phyloP scores from a whole-genome alignment of 2,797 vertebrate species.

The Trachurus trachurus region DNA sequence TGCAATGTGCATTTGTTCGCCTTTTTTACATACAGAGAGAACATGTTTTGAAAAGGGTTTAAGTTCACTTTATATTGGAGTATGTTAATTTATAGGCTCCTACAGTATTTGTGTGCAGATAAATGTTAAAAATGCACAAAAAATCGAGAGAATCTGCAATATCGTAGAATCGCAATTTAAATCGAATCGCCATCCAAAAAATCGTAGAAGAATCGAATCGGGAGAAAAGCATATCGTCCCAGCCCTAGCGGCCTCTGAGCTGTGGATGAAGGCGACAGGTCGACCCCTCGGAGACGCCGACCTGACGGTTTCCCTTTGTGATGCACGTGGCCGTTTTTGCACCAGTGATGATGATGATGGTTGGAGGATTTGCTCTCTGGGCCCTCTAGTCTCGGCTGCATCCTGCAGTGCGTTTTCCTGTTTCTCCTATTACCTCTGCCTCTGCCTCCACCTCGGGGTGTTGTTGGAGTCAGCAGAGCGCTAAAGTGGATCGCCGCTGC shows the following conservation, averaged over 20 bases:
- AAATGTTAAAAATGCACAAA: too few species aligned
- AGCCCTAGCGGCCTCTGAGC: slow-evolving; percentile 21
- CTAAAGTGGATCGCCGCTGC: slow-evolving; percentile 14
- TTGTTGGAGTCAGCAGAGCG: slow-evolving; percentile 20
- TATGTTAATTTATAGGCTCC: too few species aligned
- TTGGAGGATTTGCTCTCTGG: background rate
- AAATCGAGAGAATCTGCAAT: too few species aligned
- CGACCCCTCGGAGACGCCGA: background rate
- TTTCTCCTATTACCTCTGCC: slow-evolving; percentile 37
- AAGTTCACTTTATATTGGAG: too few species aligned
- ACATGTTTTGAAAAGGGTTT: too few species aligned
- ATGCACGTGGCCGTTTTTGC: background rate
- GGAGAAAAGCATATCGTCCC: too few species aligned
- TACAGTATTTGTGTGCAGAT: too few species aligned
- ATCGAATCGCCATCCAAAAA: too few species aligned
- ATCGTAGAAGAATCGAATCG: too few species aligned
- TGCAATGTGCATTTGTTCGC: too few species aligned
- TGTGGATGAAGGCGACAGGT: slow-evolving; percentile 54
- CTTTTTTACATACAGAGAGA: too few species aligned
- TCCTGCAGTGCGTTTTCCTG: slow-evolving; percentile 9
- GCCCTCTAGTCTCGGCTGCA: background rate
- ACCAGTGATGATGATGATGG: background rate
- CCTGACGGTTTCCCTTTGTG: background rate
- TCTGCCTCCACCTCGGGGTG: slow-evolving; percentile 11
- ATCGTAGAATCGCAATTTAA: too few species aligned